Conservation (phyloP, 2,888 invertebrate genomes). For the Caenorhabditis macrosperma region DNA sequence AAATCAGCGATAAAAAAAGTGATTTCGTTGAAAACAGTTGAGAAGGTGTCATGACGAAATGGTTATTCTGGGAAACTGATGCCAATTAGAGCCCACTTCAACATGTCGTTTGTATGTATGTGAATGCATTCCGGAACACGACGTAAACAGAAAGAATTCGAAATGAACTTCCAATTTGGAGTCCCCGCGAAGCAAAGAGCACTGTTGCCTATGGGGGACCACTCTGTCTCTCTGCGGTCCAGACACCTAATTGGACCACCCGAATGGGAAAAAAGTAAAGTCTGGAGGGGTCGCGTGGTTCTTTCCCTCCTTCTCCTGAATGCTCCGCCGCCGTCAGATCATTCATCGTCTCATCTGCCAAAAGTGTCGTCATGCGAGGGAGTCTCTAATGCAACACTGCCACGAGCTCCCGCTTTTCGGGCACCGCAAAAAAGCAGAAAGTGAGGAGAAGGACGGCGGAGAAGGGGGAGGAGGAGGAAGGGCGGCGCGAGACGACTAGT, state of each 20-base stretch:
- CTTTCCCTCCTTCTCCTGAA: background rate
- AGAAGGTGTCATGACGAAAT: too few species aligned
- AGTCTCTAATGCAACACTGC: constrained; percentile 16
- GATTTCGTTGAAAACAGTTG: too few species aligned
- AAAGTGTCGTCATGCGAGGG: constrained; percentile 37
- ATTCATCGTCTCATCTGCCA: constrained; percentile 30
- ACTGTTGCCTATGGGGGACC: background rate
- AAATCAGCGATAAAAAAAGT: too few species aligned
- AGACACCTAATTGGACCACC: constrained; percentile 24
- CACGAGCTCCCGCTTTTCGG: too few species aligned
- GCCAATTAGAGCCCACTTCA: too few species aligned
- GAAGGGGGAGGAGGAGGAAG: background rate
- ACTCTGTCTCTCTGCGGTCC: background rate
- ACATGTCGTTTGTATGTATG: too few species aligned
- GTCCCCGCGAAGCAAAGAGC: background rate
- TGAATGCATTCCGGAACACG: too few species aligned
- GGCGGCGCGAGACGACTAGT: constrained; percentile 11
- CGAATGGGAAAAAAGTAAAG: constrained; percentile 21
- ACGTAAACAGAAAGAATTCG: background rate
- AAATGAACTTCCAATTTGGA: background rate
- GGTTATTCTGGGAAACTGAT: too few species aligned
- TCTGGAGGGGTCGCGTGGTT: background rate
- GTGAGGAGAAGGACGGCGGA: constrained; percentile 4
- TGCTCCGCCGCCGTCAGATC: constrained; percentile 13
- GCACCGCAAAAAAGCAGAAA: constrained; percentile 11